Evolutionary conservation across 2,113 vertebrate species (phyloP), one percentile per base, ranked within the genome.

Genomic region (Heliornis fulica): DNA sequence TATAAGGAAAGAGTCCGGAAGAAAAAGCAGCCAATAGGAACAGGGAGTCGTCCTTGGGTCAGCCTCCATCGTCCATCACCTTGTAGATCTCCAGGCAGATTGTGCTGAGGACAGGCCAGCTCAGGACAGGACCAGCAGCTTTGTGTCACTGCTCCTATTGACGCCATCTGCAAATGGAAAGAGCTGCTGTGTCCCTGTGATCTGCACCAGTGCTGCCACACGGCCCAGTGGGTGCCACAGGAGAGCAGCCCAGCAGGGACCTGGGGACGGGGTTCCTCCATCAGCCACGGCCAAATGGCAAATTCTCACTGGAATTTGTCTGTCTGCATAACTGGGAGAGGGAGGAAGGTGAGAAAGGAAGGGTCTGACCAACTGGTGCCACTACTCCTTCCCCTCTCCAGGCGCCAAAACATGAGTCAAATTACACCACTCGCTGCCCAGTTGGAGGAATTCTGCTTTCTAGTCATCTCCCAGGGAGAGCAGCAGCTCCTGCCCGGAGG

Each of bases 121-220:
- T 34, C 23, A 43, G 68, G 56, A 78, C 0, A 1, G 81, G 65
- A 81, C 36, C 3, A 5, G 89, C 7, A 18, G 80, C 79, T 61
- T 75, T 19, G 1, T 11, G 56, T 78, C 12, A 1, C 64, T 53
- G 60, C 16, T 95, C 83, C 83, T 97, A 97, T 21, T 31, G 87
- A 32, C 96, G 95, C 96, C 96, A 97, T 97, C 96, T 97, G 94
- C 61, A 83, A 94, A 95, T 0, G 2, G 61, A 96, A 87, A 90
- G 69, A 87, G 83, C 69, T 75, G 65, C 38, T 89, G 50, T 4
- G 6, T 43, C 46, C 36, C 72, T 34, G 40, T 20, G 54, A 5
- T 29, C 20, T 1, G 8, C 50, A 68, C 54, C n/a, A 40, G 25
- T 1, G 1, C 51, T 79, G 79, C 40, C 65, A 26, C 63, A 25